phyloP scores from a whole-genome alignment of 2,113 vertebrate genomes.

The Podilymbus podiceps region DNA sequence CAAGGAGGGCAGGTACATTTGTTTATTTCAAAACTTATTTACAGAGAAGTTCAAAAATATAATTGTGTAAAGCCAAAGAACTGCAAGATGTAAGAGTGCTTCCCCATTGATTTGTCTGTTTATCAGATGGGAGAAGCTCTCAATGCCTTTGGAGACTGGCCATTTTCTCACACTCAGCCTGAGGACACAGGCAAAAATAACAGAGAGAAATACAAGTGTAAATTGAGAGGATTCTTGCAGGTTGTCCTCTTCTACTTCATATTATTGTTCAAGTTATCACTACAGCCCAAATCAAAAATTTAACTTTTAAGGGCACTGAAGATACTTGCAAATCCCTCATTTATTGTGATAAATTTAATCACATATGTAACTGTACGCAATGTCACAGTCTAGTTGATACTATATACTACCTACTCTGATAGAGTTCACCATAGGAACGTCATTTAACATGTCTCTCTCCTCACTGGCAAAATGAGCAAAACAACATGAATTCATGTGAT shows the following conservation, averaged over 20 bases:
- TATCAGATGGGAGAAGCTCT: background rate
- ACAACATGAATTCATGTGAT: background rate
- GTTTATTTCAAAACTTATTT: background rate
- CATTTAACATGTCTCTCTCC: background rate
- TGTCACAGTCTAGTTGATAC: background rate
- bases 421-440: background rate
- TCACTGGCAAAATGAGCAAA: background rate
- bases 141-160: background rate
- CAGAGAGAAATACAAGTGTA: background rate
- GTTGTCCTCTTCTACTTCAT: background rate
- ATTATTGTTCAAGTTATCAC: background rate
- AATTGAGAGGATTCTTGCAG: background rate
- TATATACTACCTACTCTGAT: background rate
- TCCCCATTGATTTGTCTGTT: background rate
- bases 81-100: background rate
- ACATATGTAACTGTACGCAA: background rate
- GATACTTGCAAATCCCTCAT: background rate
- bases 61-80: background rate
- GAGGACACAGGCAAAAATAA: background rate
- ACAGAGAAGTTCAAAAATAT: background rate
- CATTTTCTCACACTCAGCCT: background rate
- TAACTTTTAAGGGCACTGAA: background rate
- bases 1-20: background rate
- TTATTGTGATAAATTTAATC: background rate
- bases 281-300: background rate